These are phyloP conservation scores for Coboldia fuscipes DNA, from an alignment of 1,140 invertebrate genomes.

Conservation along the genomic window DNA sequence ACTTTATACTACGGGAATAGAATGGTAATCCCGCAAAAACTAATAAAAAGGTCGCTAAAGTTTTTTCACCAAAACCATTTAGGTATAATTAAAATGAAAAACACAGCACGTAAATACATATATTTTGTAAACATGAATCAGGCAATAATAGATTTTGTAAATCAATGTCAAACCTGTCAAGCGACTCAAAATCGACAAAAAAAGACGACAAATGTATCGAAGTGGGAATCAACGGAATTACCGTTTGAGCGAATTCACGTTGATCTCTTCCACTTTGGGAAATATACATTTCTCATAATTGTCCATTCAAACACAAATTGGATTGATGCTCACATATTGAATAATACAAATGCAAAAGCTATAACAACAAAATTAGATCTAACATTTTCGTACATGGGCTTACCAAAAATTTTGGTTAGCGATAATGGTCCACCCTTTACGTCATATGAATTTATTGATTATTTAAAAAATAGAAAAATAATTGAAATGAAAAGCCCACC, in stretches of 20 bases:
- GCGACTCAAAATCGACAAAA: background rate
- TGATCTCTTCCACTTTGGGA: slow-evolving; percentile 9
- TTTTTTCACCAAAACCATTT: slow-evolving; percentile 22
- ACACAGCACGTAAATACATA: slow-evolving; percentile 13
- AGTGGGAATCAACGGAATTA: slow-evolving; percentile 3
- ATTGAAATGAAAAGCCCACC: slow-evolving; percentile 7
- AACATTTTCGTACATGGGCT: slow-evolving; percentile 8
- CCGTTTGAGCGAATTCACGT: slow-evolving; percentile 7
- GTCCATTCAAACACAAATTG: too few relatives aligned
- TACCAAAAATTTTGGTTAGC: slow-evolving; percentile 8
- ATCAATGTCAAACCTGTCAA: slow-evolving; percentile 5
- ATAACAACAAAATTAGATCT: slow-evolving; percentile 7
- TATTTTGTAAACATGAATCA: slow-evolving; percentile 16
- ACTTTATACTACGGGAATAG: too few relatives aligned
- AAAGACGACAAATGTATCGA: background rate
- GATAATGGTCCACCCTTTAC: slow-evolving; percentile 13
- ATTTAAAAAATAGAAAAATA: slow-evolving; percentile 8
- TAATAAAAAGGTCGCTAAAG: too few relatives aligned
- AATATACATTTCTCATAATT: slow-evolving; percentile 15
- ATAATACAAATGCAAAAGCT: slow-evolving; percentile 3
- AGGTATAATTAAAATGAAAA: slow-evolving; percentile 24
- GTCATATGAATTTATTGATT: slow-evolving; percentile 8
- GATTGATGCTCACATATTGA: too few relatives aligned
- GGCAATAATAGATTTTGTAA: slow-evolving; percentile 9
- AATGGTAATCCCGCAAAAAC: too few relatives aligned